A percentile compares a stretch with the other conserved stretches of the same genome.
Conservation (phyloP, 2,797 vertebrate genomes). For the Oreochromis grahami region DNA sequence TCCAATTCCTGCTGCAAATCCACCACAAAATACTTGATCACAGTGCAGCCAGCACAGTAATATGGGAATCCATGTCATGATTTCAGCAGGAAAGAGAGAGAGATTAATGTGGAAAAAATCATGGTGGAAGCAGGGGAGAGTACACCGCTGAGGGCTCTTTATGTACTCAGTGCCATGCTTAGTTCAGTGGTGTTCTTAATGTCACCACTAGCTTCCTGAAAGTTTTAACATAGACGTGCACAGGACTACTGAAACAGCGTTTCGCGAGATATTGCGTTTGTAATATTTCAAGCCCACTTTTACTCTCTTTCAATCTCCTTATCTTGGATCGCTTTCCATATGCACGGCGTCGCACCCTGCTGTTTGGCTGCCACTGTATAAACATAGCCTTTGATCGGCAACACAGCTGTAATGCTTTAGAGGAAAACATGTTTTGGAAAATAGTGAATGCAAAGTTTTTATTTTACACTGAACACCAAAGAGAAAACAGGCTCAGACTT, state of each 20-base stretch:
- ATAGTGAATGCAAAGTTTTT: background rate
- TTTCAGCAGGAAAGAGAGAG: slow-evolving; percentile 2
- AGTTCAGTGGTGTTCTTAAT: background rate
- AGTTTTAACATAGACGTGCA: background rate
- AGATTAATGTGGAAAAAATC: slow-evolving; percentile 20
- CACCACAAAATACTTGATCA: slow-evolving; percentile 20
- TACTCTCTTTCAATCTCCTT: background rate
- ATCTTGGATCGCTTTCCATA: background rate
- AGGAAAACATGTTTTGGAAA: background rate
- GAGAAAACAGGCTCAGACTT: background rate
- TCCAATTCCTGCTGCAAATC: slow-evolving; percentile 24
- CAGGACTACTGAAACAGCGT: background rate
- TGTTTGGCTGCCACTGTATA: background rate
- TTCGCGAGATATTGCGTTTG: background rate
- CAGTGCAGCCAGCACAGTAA: slow-evolving; percentile 8
- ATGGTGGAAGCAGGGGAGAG: slow-evolving; percentile 11
- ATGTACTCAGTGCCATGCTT: background rate
- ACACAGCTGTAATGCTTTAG: background rate
- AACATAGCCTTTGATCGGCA: background rate
- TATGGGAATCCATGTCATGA: background rate
- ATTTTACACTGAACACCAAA: background rate
- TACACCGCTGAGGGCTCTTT: background rate
- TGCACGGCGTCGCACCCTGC: background rate
- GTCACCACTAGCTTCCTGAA: background rate
- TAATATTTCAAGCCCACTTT: slow-evolving; percentile 4